A percentile compares a stretch with the other conserved stretches of the same genome.
Evolutionary conservation across 2,113 vertebrate species (phyloP).

Genomic region (Lichenostomus cassidix): DNA sequence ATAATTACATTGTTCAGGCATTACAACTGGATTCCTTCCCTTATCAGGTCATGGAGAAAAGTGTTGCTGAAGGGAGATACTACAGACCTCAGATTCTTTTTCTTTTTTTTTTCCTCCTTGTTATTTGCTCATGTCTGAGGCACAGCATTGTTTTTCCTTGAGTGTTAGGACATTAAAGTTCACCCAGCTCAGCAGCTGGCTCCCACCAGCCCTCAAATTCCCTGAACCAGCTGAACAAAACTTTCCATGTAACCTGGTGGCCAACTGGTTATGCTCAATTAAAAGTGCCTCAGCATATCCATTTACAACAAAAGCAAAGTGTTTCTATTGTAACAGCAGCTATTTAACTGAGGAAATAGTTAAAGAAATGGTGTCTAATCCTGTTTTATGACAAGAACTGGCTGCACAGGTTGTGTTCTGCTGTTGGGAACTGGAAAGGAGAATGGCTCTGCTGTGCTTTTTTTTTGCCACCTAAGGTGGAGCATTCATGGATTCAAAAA

Average conservation of each 20-base stretch:
- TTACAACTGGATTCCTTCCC: neutral
- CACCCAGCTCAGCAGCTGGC: neutral
- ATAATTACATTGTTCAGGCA: conserved; percentile 2
- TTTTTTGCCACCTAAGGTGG: neutral
- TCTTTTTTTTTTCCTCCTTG: neutral
- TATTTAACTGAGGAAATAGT: neutral
- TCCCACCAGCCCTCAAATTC: neutral
- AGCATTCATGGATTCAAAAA: neutral
- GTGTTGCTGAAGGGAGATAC: neutral
- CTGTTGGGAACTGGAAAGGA: neutral
- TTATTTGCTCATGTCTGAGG: conserved; percentile 12
- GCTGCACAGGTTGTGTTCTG: neutral
- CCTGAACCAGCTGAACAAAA: neutral
- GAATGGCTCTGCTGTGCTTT: neutral
- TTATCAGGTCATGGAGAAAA: neutral
- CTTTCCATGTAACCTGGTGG: neutral
- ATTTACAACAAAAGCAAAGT: neutral
- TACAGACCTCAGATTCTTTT: neutral
- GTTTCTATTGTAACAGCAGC: neutral
- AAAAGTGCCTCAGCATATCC: neutral
- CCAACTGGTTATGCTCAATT: neutral
- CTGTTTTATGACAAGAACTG: neutral
- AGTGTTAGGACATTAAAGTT: neutral
- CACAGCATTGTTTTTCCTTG: conserved; percentile 17
- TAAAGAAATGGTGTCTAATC: neutral